Evolutionary conservation across 2,113 vertebrate genomes (phyloP), one percentile per base, ranked within the genome.

Genomic region (Lamprologus sp.): DNA sequence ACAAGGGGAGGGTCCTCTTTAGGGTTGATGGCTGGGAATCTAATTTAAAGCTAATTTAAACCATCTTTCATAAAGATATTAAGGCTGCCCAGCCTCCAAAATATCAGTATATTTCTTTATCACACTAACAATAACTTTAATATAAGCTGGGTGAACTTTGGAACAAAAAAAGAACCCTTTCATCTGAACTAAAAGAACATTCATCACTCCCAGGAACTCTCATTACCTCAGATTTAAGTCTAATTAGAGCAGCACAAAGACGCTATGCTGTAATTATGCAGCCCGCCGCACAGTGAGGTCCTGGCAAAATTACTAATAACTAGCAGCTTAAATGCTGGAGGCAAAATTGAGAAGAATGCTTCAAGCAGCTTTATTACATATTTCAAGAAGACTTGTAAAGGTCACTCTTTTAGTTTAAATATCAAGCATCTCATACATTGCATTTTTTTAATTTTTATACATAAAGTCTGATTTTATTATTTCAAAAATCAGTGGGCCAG

Each of bases 191-290:
- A n/a, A 42, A 56, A 60, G 82, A 87, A 75, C 89, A 81, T 89
- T 88, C 91, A 92, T 93, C 92, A 81, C 87, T 63, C 83, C 54
- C 86, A 56, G 54, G 55, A 47, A 35, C 88, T 85, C 86, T 93
- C 89, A 93, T 93, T 88, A 92, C 81, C 83, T 88, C 82, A 88
- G 90, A 86, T 88, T 93, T 91, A 93, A 75, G 49, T 89, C 79
- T 89, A 88, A 90, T 93, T 87, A 93, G 26, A 86, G 79, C 82
- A 31, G 85, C 28, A 85, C 90, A 92, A 84, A 93, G 91, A 93
- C 70, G 53, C 58, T 79, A 23, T 26, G 88, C 54, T 87, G 81
- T 60, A 51, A 89, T 86, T 86, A 92, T 86, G 63, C 82, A 86
- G 83, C 31, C 82, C 42, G 9, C 77, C 7, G 89, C 51, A 81